Evolutionary conservation across 2,888 invertebrate species (phyloP).

Genomic region (Priocnemis perturbator): DNA sequence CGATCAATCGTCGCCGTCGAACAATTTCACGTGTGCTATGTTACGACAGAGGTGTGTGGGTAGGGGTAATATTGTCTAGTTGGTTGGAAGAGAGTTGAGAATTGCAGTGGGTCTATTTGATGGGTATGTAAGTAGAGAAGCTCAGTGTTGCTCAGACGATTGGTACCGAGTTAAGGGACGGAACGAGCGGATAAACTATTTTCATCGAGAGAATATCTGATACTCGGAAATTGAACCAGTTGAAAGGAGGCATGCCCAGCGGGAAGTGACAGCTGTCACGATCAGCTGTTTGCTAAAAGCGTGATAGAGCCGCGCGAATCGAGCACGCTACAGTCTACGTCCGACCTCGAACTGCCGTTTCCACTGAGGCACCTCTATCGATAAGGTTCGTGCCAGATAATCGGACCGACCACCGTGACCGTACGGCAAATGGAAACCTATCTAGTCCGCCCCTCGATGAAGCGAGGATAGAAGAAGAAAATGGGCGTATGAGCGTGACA

Average conservation of each 20-base stretch:
- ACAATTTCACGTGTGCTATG: too few species aligned
- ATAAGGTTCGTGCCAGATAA: neutral
- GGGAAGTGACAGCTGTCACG: slow-evolving; percentile 23
- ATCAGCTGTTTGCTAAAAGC: slow-evolving; percentile 33
- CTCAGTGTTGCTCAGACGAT: neutral
- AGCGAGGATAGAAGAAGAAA: neutral
- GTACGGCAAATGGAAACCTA: too few species aligned
- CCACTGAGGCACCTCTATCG: too few species aligned
- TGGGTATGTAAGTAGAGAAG: neutral
- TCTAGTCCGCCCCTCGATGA: too few species aligned
- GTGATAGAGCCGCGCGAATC: neutral
- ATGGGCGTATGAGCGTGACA: neutral
- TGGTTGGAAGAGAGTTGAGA: too few species aligned
- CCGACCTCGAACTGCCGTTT: too few species aligned
- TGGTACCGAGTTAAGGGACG: neutral
- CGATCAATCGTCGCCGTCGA: too few species aligned
- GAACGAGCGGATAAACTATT: neutral
- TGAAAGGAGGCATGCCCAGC: neutral
- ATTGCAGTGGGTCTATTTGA: too few species aligned
- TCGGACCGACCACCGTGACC: neutral
- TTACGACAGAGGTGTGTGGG: too few species aligned
- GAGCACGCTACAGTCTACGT: too few species aligned
- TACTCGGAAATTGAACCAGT: too few species aligned
- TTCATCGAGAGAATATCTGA: neutral
- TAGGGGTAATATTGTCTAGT: too few species aligned